A percentile compares a stretch with the other conserved stretches of the same genome.
Conservation (phyloP, 2,888 invertebrate species). For the Toxonevra muliebris region DNA sequence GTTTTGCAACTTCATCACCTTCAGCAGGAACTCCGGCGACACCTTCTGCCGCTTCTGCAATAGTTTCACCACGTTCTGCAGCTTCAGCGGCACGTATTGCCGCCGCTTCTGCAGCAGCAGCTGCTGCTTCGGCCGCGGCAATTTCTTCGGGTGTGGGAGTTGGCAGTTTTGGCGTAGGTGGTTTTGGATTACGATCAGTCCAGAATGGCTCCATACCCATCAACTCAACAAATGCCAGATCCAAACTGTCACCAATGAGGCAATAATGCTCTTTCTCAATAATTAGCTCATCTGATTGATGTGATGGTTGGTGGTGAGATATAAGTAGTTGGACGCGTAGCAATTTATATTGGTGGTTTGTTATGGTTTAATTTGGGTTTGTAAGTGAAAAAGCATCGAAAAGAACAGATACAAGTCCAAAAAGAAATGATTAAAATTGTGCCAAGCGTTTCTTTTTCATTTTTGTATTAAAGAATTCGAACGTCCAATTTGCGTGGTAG, state of each 20-base stretch:
- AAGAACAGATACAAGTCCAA: slow-evolving; percentile 4
- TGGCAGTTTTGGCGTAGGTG: slow-evolving; percentile 60
- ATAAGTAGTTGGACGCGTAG: not conserved
- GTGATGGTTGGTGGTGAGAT: not conserved
- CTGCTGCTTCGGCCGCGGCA: slow-evolving; percentile 55
- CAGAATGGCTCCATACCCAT: slow-evolving; percentile 69
- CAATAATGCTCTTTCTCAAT: slow-evolving; percentile 91
- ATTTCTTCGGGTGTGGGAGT: slow-evolving; percentile 61
- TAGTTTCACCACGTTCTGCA: slow-evolving; percentile 40
- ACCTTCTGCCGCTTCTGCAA: slow-evolving; percentile 47
- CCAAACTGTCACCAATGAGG: slow-evolving; percentile 92
- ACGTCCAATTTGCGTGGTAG: not conserved
- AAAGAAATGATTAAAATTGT: slow-evolving; percentile 13
- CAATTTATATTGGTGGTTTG: no score
- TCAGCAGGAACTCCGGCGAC: slow-evolving; percentile 47
- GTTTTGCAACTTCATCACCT: slow-evolving; percentile 38
- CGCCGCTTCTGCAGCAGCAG: slow-evolving; percentile 42
- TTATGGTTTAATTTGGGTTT: slow-evolving; percentile 20
- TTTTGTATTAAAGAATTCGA: not conserved
- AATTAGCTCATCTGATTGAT: slow-evolving; percentile 79
- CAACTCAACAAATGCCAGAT: slow-evolving; percentile 89
- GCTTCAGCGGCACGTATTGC: slow-evolving; percentile 50
- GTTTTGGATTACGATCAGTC: slow-evolving; percentile 64
- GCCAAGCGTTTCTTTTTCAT: not conserved
- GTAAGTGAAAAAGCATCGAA: slow-evolving; percentile 17